Conservation (phyloP, 2,113 vertebrate genomes). For the Myxocyprinus asiaticus region DNA sequence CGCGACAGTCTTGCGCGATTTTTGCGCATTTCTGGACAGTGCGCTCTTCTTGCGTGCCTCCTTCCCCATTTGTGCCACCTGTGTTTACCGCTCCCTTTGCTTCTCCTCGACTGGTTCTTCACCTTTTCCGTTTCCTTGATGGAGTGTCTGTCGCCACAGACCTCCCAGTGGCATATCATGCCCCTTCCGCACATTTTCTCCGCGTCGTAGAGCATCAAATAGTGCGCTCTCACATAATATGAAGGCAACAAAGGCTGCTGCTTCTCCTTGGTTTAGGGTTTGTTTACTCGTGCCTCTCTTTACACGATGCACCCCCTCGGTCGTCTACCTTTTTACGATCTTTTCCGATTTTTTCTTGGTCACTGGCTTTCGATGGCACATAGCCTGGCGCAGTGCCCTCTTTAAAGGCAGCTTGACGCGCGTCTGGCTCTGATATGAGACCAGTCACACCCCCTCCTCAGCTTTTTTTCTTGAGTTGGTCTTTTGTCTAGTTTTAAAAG, state of each 20-base stretch:
- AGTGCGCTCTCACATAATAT: conserved; percentile 68
- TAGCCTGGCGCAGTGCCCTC: conserved; percentile 75
- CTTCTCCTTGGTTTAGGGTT: conserved; percentile 49
- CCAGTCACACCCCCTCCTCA: background rate
- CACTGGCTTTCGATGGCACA: conserved; percentile 79
- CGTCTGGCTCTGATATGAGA: conserved; percentile 27
- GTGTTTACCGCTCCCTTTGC: conserved; percentile 10
- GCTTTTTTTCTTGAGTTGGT: conserved; percentile 8
- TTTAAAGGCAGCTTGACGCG: conserved; percentile 74
- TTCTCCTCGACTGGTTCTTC: conserved; percentile 33
- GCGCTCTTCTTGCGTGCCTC: conserved; percentile 57
- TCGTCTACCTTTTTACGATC: conserved; percentile 85
- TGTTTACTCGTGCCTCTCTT: conserved; percentile 36
- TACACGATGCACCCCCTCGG: conserved; percentile 35
- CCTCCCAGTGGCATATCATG: conserved; percentile 59
- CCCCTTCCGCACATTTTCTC: conserved; percentile 63
- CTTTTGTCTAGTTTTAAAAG: background rate
- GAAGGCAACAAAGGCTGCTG: conserved; percentile 46
- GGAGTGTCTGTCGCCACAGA: conserved; percentile 23
- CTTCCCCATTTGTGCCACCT: conserved; percentile 61
- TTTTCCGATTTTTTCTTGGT: conserved; percentile 84
- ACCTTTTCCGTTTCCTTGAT: conserved; percentile 43
- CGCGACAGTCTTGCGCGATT: conserved; percentile 11
- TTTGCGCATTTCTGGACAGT: conserved; percentile 40
- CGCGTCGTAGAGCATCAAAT: conserved; percentile 61